Evolutionary conservation across 2,888 invertebrate species (phyloP).

Genomic region (Macaria notata): DNA sequence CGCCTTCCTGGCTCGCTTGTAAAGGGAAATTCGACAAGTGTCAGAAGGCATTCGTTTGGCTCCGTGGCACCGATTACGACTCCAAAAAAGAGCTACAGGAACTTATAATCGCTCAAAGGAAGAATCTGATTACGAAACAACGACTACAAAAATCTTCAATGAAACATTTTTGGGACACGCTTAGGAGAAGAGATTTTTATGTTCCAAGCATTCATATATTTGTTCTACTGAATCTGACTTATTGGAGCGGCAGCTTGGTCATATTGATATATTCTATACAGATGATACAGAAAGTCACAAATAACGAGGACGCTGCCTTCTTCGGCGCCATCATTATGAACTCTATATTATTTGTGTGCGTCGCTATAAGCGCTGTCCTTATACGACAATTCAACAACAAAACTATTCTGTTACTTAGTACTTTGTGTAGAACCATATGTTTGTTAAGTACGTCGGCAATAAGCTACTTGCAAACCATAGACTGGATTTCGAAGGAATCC

Average conservation of each 20-base stretch:
- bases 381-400: constrained; percentile 12
- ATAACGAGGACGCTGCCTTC: constrained; percentile 12
- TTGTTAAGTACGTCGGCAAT: constrained; percentile 7
- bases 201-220: constrained; percentile 18
- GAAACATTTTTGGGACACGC: constrained; percentile 9
- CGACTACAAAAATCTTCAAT: background rate
- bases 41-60: constrained; percentile 26
- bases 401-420: constrained; percentile 7
- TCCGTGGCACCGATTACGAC: constrained; percentile 29
- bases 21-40: constrained; percentile 34
- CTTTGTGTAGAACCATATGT: background rate
- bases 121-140: background rate
- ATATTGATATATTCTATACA: constrained; percentile 19
- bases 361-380: constrained; percentile 3
- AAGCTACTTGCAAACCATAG: constrained; percentile 18
- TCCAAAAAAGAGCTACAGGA: constrained; percentile 30
- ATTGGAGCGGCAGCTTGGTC: constrained; percentile 20
- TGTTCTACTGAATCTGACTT: constrained; percentile 14
- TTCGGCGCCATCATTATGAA: constrained; percentile 16
- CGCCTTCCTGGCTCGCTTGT: constrained; percentile 38
- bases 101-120: constrained; percentile 27
- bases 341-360: constrained; percentile 9
- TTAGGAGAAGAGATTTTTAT: constrained; percentile 20
- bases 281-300: constrained; percentile 12
- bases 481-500: constrained; percentile 18